Evolutionary conservation across 2,797 vertebrate species (phyloP).

Genomic region (Nyctalus aviator): DNA sequence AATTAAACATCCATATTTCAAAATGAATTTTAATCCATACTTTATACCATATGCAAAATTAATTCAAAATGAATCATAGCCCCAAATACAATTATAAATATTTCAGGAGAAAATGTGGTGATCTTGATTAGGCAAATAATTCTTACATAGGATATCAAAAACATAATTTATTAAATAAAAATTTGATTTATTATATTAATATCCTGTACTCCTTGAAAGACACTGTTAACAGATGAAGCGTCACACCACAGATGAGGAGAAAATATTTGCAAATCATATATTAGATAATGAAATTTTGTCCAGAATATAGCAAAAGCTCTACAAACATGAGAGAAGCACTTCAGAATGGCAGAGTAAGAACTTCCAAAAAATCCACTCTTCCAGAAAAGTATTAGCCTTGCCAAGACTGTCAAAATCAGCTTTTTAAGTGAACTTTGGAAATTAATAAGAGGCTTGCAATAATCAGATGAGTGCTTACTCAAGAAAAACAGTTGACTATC

Average conservation of each 20-base stretch:
- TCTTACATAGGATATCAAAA: not conserved
- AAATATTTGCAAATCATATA: not conserved
- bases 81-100: not conserved
- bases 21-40: not conserved
- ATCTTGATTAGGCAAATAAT: not conserved
- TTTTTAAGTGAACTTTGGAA: not conserved
- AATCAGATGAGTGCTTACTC: not conserved
- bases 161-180: not conserved
- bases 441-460: not conserved
- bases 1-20: not conserved
- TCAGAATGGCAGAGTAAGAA: not conserved
- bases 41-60: not conserved
- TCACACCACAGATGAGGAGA: not conserved
- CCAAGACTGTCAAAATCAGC: not conserved
- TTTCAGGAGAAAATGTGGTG: not conserved
- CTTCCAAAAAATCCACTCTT: not conserved
- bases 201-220: not conserved
- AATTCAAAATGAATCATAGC: not conserved
- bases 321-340: not conserved
- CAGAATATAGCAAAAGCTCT: not conserved
- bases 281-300: not conserved
- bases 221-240: not conserved
- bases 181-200: not conserved
- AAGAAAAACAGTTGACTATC: not conserved
- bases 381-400: not conserved